A percentile compares a stretch with the other conserved stretches of the same genome.
Evolutionary conservation across 2,797 vertebrate species (phyloP).

Genomic region (Holocentrus rufus): DNA sequence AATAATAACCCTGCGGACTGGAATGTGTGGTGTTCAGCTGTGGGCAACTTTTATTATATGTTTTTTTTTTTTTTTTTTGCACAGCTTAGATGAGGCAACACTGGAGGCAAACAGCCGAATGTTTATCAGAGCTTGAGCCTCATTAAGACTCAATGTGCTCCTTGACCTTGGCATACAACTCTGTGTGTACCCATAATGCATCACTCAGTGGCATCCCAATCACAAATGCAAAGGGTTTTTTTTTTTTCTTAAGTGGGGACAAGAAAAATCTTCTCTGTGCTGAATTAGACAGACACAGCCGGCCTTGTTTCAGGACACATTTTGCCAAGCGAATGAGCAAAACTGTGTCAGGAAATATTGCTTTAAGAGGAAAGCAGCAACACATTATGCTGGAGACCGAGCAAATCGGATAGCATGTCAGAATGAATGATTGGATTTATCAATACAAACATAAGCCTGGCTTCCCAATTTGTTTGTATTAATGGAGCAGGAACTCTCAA

Average conservation of each 20-base stretch:
- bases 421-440: slow-evolving; percentile 65
- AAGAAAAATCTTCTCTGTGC: slow-evolving; percentile 16
- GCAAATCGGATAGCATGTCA: slow-evolving; percentile 59
- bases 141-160: slow-evolving; percentile 62
- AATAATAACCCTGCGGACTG: slow-evolving; percentile 68
- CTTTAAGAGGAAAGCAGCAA: slow-evolving; percentile 1
- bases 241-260: slow-evolving; percentile 38
- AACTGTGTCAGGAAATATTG: slow-evolving; percentile 19
- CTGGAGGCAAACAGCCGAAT: slow-evolving; percentile 29
- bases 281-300: slow-evolving; percentile 37
- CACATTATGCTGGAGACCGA: slow-evolving; percentile 40
- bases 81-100: slow-evolving; percentile 26
- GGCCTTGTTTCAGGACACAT: background rate
- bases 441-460: slow-evolving; percentile 60
- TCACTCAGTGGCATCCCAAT: slow-evolving; percentile 39
- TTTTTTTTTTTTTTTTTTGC: slow-evolving; percentile 45
- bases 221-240: slow-evolving; percentile 45
- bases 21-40: slow-evolving; percentile 53
- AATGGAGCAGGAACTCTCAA: slow-evolving; percentile 62
- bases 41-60: slow-evolving; percentile 32
- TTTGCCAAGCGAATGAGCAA: slow-evolving; percentile 11
- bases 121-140: slow-evolving; percentile 53
- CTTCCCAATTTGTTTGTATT: slow-evolving; percentile 64
- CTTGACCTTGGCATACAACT: slow-evolving; percentile 64
- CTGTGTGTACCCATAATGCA: slow-evolving; percentile 44